Conservation (phyloP, 2,113 vertebrate genomes). For the Burhinus bistriatus region DNA sequence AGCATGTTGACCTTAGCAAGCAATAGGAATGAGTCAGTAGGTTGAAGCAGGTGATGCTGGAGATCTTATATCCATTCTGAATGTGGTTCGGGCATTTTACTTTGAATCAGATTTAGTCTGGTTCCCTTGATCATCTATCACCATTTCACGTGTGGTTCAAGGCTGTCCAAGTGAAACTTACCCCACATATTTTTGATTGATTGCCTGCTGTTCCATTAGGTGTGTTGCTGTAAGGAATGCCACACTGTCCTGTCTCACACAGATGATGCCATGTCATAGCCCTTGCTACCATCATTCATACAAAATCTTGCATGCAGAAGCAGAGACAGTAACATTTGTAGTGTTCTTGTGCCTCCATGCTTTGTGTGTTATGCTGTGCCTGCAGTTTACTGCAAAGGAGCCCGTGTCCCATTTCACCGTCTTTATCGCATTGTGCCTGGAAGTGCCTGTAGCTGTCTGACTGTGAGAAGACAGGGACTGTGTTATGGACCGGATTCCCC, state of each 20-base stretch:
- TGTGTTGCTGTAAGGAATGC: neutral
- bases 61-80: neutral
- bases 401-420: neutral
- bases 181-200: neutral
- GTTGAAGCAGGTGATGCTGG: neutral
- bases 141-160: neutral
- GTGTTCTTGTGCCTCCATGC: neutral
- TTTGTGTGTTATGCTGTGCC: neutral
- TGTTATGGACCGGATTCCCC: neutral
- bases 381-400: neutral
- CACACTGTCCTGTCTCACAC: neutral
- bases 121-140: neutral
- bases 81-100: neutral
- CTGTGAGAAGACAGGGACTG: neutral
- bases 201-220: neutral
- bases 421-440: rapidly evolving
- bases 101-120: neutral
- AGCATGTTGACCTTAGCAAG: neutral
- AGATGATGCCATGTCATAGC: neutral
- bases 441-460: neutral
- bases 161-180: neutral
- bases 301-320: neutral
- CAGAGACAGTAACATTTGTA: neutral
- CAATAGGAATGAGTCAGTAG: neutral
- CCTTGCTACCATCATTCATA: neutral